Evolutionary conservation across 2,113 vertebrate genomes (phyloP).

Genomic region (Lampris incognitus): DNA sequence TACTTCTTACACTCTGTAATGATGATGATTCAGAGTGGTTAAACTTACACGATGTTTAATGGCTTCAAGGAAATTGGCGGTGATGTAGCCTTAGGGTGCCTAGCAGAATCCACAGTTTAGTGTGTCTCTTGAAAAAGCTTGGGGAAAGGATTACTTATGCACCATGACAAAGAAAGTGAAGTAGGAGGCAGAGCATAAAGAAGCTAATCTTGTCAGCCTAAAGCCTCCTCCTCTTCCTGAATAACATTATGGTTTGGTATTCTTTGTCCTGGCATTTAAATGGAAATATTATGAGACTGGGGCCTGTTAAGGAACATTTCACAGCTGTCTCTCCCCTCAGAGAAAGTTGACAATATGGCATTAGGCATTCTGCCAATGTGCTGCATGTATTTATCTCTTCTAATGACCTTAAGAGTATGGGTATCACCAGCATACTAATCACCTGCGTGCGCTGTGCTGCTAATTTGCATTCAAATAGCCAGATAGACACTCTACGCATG

Average conservation of each 20-base stretch:
- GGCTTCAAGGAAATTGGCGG: conserved; percentile 40
- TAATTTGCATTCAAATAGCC: conserved; percentile 66
- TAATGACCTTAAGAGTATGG: conserved; percentile 81
- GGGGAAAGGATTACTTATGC: conserved; percentile 71
- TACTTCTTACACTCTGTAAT: conserved; percentile 12
- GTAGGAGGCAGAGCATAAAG: conserved; percentile 75
- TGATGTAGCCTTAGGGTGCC: conserved; percentile 55
- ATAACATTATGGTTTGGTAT: conserved; percentile 69
- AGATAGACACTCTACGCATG: conserved; percentile 44
- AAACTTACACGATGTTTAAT: conserved; percentile 49
- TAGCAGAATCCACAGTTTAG: conserved; percentile 67
- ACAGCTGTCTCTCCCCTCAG: conserved; percentile 71
- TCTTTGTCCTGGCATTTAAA: conserved; percentile 76
- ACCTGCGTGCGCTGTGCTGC: conserved; percentile 56
- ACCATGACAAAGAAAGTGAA: conserved; percentile 71
- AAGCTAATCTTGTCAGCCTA: conserved; percentile 76
- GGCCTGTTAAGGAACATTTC: conserved; percentile 74
- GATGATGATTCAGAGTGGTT: conserved; percentile 40
- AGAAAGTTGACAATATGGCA: conserved; percentile 72
- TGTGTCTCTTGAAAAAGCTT: conserved; percentile 59
- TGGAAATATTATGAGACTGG: conserved; percentile 72
- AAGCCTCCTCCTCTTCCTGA: conserved; percentile 71
- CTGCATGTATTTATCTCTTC: conserved; percentile 79
- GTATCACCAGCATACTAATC: conserved; percentile 77
- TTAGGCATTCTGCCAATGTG: conserved; percentile 75